These are phyloP conservation scores for Pleuronectes platessa DNA, from an alignment of 2,113 vertebrate genomes.

Conservation along the genomic window DNA sequence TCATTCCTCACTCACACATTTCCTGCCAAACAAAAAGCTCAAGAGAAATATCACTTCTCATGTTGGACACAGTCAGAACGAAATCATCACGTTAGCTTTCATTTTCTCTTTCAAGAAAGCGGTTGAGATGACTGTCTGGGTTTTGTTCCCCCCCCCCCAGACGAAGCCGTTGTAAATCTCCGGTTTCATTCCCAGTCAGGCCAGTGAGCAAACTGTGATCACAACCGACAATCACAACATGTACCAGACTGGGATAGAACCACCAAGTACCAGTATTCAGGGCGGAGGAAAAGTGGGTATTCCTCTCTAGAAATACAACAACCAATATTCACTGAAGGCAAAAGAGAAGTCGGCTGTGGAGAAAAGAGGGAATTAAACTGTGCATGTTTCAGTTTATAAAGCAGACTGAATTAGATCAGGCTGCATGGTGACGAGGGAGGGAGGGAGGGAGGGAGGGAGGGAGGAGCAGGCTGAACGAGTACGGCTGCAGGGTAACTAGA, in stretches of 20 bases:
- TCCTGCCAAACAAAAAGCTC: too few species aligned
- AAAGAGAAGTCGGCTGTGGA: not conserved
- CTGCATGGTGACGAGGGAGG: constrained; percentile 5
- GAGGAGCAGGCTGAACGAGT: constrained; percentile 27
- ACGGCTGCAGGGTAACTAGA: constrained; percentile 55
- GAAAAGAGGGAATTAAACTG: not conserved
- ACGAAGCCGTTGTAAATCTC: not conserved
- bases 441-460: constrained; percentile 3
- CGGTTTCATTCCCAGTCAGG: not conserved
- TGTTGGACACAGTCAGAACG: not conserved
- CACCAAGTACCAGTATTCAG: not conserved
- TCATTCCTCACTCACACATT: too few species aligned
- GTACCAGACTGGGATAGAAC: not conserved
- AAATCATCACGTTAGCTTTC: not conserved
- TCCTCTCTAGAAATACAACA: not conserved
- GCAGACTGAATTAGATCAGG: not conserved
- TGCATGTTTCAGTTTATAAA: constrained; percentile 8
- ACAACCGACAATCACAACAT: not conserved
- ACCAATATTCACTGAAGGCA: not conserved
- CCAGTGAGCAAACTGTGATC: not conserved
- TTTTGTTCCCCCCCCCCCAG: not conserved
- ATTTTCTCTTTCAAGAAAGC: constrained; percentile 13
- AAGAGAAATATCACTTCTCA: too few species aligned
- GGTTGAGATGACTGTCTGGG: not conserved
- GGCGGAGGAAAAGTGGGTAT: not conserved